Evolutionary conservation across 2,797 vertebrate species (phyloP), one percentile per base, ranked within the genome.

Genomic region (Hybognathus amarus): DNA sequence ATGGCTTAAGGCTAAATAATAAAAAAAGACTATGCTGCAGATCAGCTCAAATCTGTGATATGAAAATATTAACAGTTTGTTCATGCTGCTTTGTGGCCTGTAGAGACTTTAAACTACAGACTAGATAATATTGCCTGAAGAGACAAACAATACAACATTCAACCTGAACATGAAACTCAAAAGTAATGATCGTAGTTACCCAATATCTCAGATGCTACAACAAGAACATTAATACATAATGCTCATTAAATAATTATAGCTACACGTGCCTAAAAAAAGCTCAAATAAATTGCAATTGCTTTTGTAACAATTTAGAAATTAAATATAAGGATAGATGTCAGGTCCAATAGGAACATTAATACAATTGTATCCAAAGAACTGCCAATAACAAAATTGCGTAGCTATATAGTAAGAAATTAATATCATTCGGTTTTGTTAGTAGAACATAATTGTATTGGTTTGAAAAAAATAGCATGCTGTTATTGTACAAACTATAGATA

Each of bases 151-250:
- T 59, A 50, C 20, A 50, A 64, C 5, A 22, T 47, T 18, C n/a
- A 73, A 63, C 56, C 20, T 63, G 20, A 38, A 73, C 54, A 63
- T 42, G 24, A 20, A 80, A 71, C 24, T 73, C 42, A 74, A n/a
- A 30, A 74, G n/a, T 10, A 40, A 20, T 40, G 22, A n/a, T 82
- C 0, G 18, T 27, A 66, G 61, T 20, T 74, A 38, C n/a, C 17
- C 42, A 82, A 52, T 74, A 64, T 36, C 10, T 50, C 27, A 52
- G 6, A 74, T 74, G 1, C 4, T 50, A 36, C 18, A 63, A 20
- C 42, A 36, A 2, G 15, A 73, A 30, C 42, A 24, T 64, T 64
- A 50, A 36, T 71, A 80, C 52, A 45, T 38, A 69, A 22, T 1
- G 24, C 12, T 30, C 24, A 33, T 71, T 45, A 68, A 79, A 22